Evolutionary conservation across 2,888 invertebrate species (phyloP).

Genomic region (Heteropelma amictum): DNA sequence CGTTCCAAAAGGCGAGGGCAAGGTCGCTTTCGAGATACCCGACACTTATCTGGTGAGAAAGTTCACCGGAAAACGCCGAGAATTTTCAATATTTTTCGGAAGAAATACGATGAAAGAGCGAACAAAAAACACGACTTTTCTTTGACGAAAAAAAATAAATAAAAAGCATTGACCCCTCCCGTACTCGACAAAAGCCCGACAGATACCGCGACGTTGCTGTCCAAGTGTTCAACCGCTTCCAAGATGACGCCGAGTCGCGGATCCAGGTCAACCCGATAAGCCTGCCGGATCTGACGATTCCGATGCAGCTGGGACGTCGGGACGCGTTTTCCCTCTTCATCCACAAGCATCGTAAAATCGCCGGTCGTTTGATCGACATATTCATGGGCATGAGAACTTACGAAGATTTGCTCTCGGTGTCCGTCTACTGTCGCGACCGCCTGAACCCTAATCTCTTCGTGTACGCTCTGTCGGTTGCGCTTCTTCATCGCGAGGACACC

Average conservation of each 20-base stretch:
- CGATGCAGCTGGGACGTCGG: constrained; percentile 82
- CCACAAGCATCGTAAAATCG: constrained; percentile 85
- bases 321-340: constrained; percentile 88
- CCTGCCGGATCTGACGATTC: constrained; percentile 82
- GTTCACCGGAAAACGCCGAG: no score
- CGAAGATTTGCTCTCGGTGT: constrained; percentile 85
- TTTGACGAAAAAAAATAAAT: no score
- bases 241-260: constrained; percentile 76
- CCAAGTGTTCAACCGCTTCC: constrained; percentile 81
- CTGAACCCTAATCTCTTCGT: constrained; percentile 90
- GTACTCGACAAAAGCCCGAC: constrained; percentile 76
- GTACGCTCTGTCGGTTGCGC: constrained; percentile 87
- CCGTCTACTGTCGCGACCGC: constrained; percentile 85
- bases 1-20: constrained; percentile 85
- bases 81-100: no score
- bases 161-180: not conserved
- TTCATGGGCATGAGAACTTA: constrained; percentile 86
- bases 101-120: no score
- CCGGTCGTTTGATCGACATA: constrained; percentile 84
- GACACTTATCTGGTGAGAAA: constrained; percentile 83
- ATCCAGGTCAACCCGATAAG: constrained; percentile 82
- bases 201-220: constrained; percentile 81
- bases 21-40: constrained; percentile 83
- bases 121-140: no score
- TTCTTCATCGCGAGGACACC: constrained; percentile 87